Evolutionary conservation across 2,113 vertebrate genomes (phyloP).

Genomic region (Hydrochoerus hydrochaeris): DNA sequence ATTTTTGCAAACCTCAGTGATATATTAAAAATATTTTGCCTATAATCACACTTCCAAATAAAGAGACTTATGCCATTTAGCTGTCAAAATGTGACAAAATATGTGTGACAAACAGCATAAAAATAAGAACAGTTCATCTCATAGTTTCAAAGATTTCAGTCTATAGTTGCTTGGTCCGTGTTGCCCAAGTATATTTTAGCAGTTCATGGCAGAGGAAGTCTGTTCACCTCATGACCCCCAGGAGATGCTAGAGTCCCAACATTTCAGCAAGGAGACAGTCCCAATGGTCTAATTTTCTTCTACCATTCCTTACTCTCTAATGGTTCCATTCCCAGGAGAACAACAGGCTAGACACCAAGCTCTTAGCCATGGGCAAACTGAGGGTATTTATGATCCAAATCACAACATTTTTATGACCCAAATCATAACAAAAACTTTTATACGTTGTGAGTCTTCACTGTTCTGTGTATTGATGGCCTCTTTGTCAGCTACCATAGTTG

Average conservation of each 20-base stretch:
- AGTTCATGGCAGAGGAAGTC: too few relatives aligned
- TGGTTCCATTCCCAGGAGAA: neutral
- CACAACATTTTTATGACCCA: neutral
- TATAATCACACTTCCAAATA: neutral
- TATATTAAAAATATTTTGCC: neutral
- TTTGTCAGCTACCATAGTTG: neutral
- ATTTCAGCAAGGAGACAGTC: neutral
- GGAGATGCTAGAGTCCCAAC: neutral
- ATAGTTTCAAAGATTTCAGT: neutral
- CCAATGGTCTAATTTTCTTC: neutral
- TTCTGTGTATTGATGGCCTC: neutral
- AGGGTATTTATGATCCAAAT: neutral
- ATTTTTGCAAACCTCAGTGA: neutral
- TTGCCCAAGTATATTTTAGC: fast-evolving
- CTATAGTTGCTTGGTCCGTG: too few relatives aligned
- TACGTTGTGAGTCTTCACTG: neutral
- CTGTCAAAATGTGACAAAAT: neutral
- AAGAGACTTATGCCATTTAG: neutral
- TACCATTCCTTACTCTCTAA: neutral
- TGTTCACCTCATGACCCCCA: neutral
- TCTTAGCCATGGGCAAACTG: neutral
- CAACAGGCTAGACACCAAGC: neutral
- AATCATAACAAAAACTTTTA: neutral
- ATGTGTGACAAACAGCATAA: neutral
- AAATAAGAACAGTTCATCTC: too few relatives aligned